phyloP scores from a whole-genome alignment of 2,113 vertebrate genomes.

The Crotalus viridis region DNA sequence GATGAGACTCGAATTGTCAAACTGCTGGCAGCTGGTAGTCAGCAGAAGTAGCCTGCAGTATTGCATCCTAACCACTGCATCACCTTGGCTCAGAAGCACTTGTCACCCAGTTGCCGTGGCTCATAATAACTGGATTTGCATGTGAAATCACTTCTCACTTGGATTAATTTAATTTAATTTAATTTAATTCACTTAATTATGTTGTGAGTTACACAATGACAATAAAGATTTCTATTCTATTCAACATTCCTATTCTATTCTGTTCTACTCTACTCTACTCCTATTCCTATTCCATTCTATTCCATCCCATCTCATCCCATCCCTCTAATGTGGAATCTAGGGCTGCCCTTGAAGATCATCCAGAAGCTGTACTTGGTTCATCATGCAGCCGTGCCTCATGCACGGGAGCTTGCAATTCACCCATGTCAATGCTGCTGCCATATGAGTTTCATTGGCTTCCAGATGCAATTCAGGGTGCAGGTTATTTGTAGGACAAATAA shows the following conservation, averaged over 20 bases:
- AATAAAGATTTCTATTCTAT: no score
- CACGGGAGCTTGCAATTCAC: not conserved
- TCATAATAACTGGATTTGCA: not conserved
- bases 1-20: no score
- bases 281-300: no score
- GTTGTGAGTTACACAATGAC: no score
- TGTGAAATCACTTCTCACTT: not conserved
- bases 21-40: no score
- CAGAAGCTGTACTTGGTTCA: not conserved
- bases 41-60: no score
- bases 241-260: no score
- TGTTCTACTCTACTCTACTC: no score
- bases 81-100: not conserved
- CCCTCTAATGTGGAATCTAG: not conserved
- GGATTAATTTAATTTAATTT: not conserved
- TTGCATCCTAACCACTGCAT: no score
- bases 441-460: not conserved
- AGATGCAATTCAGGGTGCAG: not conserved
- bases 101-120: not conserved
- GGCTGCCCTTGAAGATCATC: not conserved
- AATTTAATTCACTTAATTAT: no score
- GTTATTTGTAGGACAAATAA: not conserved
- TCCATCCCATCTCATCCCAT: no score
- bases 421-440: not conserved
- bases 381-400: not conserved